Evolutionary conservation across 2,113 vertebrate genomes (phyloP).

Genomic region (Dasyurus viverrinus): DNA sequence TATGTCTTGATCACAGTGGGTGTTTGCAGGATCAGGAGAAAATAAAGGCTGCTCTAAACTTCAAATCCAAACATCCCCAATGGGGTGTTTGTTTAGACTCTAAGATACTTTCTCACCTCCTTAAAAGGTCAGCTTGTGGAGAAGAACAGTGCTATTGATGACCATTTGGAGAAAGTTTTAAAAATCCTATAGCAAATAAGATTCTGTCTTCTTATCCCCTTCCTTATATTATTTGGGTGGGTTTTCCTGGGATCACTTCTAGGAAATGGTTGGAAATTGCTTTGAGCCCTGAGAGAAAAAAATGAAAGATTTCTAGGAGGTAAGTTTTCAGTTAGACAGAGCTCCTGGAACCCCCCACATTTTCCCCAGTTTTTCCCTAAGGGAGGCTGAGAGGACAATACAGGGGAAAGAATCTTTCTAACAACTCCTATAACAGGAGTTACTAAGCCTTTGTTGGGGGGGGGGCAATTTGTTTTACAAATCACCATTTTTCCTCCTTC

Average conservation of each 20-base stretch:
- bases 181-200: conserved; percentile 51
- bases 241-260: conserved; percentile 28
- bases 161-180: background rate
- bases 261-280: conserved; percentile 27
- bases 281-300: background rate
- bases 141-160: background rate
- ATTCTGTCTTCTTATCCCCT: background rate
- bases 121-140: conserved; percentile 51
- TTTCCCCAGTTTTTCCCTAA: background rate
- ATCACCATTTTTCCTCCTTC: background rate
- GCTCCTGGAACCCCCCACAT: background rate
- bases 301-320: background rate
- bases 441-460: background rate
- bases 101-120: conserved; percentile 36
- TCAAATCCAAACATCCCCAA: conserved; percentile 48
- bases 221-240: conserved; percentile 39
- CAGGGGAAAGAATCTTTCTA: background rate
- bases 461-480: background rate
- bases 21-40: background rate
- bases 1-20: background rate
- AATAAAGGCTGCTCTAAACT: conserved; percentile 37
- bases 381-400: background rate
- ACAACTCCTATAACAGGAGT: background rate
- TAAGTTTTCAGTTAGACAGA: background rate
- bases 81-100: conserved; percentile 40